These are phyloP conservation scores for Oenanthe melanoleuca DNA, from an alignment of 2,113 vertebrate species.

Conservation along the genomic window DNA sequence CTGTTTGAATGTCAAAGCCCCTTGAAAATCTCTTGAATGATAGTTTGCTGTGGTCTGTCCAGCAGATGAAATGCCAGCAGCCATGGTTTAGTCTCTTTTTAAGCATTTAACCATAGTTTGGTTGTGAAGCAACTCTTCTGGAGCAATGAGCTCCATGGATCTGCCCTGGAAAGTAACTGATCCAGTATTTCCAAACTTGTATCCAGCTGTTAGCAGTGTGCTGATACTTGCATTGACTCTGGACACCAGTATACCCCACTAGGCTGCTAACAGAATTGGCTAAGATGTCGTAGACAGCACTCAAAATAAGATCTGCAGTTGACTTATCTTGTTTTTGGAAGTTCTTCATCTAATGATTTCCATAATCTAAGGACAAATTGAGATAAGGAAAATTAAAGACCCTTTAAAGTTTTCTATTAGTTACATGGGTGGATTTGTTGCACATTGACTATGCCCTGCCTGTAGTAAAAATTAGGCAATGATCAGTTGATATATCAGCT, in stretches of 20 bases:
- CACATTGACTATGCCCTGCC: not conserved
- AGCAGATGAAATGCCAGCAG: not conserved
- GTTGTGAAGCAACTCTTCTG: not conserved
- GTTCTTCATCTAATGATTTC: not conserved
- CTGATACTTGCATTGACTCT: not conserved
- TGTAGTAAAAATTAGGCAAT: not conserved
- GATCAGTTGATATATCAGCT: not conserved
- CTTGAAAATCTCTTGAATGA: not conserved
- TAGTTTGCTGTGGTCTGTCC: not conserved
- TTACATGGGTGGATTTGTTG: not conserved
- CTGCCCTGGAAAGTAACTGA: not conserved
- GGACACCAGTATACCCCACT: not conserved
- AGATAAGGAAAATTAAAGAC: not conserved
- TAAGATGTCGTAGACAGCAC: not conserved
- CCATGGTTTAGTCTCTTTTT: not conserved
- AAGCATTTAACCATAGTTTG: not conserved
- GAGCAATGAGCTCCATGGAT: not conserved
- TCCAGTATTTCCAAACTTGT: not conserved
- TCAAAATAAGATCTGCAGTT: not conserved
- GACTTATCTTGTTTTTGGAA: not conserved
- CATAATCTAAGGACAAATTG: not conserved
- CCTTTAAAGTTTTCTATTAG: not conserved
- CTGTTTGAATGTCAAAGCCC: not conserved
- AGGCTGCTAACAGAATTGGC: not conserved
- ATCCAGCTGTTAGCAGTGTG: fast-evolving